A percentile compares a stretch with the other conserved stretches of the same genome.
Conservation (phyloP, 2,113 vertebrate species). For the Psittacula cyanocephala region DNA sequence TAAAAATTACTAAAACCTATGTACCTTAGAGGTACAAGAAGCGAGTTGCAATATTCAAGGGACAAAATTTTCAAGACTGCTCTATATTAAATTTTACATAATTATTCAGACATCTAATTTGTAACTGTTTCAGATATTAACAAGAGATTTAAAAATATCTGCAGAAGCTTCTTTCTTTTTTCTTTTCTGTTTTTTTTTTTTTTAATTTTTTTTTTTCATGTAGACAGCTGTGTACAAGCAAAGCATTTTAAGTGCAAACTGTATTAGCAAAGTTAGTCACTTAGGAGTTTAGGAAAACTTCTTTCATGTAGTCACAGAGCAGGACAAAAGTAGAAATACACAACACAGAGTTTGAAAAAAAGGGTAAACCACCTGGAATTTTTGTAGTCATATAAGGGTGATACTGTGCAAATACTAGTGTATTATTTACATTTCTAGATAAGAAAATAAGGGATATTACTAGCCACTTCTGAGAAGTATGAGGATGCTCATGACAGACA, state of each 20-base stretch:
- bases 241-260: neutral
- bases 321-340: neutral
- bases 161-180: neutral
- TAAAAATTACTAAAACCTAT: neutral
- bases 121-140: neutral
- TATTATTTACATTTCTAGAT: neutral
- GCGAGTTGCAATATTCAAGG: neutral
- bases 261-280: neutral
- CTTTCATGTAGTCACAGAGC: neutral
- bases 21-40: neutral
- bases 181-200: too few relatives aligned
- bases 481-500: neutral
- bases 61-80: neutral
- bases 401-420: neutral
- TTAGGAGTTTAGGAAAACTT: neutral
- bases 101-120: neutral
- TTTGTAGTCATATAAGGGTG: neutral
- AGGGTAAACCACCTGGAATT: neutral
- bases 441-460: neutral
- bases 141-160: neutral
- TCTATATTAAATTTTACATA: neutral
- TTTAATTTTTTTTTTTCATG: neutral
- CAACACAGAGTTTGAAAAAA: neutral
- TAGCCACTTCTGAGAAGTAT: neutral
- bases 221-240: neutral